A percentile compares a stretch with the other conserved stretches of the same genome.
Evolutionary conservation across 2,888 invertebrate species (phyloP).

Genomic region (Latheticus oryzae): DNA sequence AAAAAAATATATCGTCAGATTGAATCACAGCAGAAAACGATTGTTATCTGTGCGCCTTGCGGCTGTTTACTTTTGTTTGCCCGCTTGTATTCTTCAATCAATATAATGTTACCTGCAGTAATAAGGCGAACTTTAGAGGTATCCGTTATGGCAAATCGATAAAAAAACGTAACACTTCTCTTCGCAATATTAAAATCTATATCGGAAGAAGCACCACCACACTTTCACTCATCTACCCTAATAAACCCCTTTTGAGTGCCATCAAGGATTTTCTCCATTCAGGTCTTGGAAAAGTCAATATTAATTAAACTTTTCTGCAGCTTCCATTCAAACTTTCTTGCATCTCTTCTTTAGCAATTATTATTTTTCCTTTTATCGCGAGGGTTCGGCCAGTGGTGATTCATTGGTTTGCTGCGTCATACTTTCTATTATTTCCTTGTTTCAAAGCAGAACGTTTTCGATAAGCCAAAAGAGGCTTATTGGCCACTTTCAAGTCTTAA

Average conservation of each 20-base stretch:
- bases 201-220: neutral
- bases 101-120: conserved; percentile 33
- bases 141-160: conserved; percentile 14
- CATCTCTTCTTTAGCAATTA: conserved; percentile 8
- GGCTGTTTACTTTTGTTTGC: conserved; percentile 37
- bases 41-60: conserved; percentile 36
- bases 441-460: too few species aligned
- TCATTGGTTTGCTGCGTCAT: neutral
- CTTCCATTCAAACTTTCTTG: conserved; percentile 14
- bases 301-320: conserved; percentile 31
- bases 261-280: conserved; percentile 22
- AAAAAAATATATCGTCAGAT: conserved; percentile 36
- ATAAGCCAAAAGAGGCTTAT: too few species aligned
- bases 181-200: conserved; percentile 17
- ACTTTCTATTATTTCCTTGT: too few species aligned
- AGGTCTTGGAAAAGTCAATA: conserved; percentile 24
- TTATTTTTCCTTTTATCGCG: conserved; percentile 8
- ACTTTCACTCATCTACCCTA: neutral
- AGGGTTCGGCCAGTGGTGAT: neutral
- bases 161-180: conserved; percentile 4
- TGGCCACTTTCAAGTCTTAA: too few species aligned
- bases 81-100: conserved; percentile 28
- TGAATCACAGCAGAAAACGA: conserved; percentile 36
- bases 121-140: conserved; percentile 14
- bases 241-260: conserved; percentile 6